Conservation (phyloP, 2,113 vertebrate genomes). For the Leptobrachium leishanense region DNA sequence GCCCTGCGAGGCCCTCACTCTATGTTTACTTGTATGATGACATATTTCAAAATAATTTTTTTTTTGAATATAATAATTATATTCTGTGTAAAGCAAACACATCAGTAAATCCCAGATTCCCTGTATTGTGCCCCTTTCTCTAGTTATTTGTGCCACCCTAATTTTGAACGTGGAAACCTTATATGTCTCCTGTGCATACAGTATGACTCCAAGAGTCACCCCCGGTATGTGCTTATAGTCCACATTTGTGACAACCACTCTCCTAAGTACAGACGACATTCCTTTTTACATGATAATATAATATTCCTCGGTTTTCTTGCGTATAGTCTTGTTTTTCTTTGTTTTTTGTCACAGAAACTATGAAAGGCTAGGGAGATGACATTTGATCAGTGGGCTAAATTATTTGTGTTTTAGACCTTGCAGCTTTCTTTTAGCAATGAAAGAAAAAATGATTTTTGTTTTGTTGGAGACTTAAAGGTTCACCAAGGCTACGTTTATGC, state of each 20-base stretch:
- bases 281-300: neutral
- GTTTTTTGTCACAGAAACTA: too few relatives aligned
- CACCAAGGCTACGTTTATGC: constrained; percentile 26
- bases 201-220: too few relatives aligned
- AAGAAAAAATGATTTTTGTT: constrained; percentile 21
- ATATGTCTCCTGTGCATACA: too few relatives aligned
- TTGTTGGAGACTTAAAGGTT: neutral
- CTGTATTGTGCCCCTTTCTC: too few relatives aligned
- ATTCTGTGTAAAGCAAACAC: too few relatives aligned
- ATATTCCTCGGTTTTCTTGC: neutral
- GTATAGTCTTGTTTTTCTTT: neutral
- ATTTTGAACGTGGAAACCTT: too few relatives aligned
- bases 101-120: too few relatives aligned
- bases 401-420: constrained; percentile 6
- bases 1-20: too few relatives aligned
- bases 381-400: constrained; percentile 18
- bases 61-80: too few relatives aligned
- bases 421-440: neutral
- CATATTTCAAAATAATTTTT: too few relatives aligned
- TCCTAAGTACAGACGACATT: neutral
- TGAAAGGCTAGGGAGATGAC: neutral
- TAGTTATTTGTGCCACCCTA: too few relatives aligned
- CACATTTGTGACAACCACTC: neutral
- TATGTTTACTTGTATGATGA: too few relatives aligned
- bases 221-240: neutral